Evolutionary conservation across 2,888 invertebrate species (phyloP).

Genomic region (Limnephilus rhombicus): DNA sequence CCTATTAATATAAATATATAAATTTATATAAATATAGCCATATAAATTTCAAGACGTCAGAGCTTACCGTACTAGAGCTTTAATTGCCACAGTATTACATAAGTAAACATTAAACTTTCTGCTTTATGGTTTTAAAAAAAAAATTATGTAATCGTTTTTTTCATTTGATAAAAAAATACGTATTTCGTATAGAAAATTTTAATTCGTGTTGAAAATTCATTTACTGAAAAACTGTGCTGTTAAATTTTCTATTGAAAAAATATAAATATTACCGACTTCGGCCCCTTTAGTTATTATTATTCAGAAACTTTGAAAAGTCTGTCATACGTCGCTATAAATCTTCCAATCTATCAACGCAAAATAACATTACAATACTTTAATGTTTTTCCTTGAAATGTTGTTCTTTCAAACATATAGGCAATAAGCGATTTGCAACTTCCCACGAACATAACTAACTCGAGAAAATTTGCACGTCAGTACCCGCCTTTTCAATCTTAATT

Average conservation of each 20-base stretch:
- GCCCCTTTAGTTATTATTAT: background rate
- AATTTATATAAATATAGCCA: too few relatives aligned
- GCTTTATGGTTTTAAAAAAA: too few relatives aligned
- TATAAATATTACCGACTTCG: background rate
- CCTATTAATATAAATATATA: too few relatives aligned
- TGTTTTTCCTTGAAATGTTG: background rate
- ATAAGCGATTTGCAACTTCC: background rate
- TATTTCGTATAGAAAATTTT: too few relatives aligned
- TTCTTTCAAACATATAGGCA: background rate
- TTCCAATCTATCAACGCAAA: background rate
- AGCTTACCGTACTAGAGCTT: too few relatives aligned
- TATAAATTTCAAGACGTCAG: too few relatives aligned
- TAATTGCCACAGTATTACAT: too few relatives aligned
- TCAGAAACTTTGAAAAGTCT: background rate
- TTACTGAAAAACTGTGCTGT: too few relatives aligned
- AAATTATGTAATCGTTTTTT: too few relatives aligned
- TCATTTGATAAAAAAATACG: too few relatives aligned
- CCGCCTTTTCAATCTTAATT: slow-evolving; percentile 19
- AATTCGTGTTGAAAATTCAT: background rate
- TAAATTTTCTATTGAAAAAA: background rate
- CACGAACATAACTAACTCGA: slow-evolving; percentile 2
- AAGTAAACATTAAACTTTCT: too few relatives aligned
- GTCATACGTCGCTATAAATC: background rate
- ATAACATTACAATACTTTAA: background rate
- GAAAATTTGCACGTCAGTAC: slow-evolving; percentile 11